Conservation (phyloP, 2,888 invertebrate species). For the Lamellibrachia columna region DNA sequence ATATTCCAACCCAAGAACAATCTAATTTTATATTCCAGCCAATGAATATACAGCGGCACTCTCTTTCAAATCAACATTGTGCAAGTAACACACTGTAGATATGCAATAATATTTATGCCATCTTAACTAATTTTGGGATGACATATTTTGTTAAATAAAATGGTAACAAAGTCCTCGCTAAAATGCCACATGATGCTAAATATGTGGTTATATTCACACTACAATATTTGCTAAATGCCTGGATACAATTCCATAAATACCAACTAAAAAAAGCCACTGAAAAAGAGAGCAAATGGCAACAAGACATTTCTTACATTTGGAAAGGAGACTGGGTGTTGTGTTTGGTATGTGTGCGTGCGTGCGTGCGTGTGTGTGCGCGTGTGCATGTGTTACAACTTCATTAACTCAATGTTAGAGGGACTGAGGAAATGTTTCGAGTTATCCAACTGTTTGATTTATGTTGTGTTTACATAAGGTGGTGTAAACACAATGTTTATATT, state of each 20-base stretch:
- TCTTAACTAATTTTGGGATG: no score
- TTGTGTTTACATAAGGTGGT: no score
- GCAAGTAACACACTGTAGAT: background rate
- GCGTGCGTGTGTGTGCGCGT: background rate
- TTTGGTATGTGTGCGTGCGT: background rate
- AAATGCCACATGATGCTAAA: background rate
- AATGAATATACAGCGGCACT: background rate
- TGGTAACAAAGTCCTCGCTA: background rate
- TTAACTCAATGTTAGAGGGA: background rate
- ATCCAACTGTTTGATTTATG: background rate
- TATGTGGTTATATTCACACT: no score
- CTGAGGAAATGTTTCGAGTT: background rate
- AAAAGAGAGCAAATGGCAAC: background rate
- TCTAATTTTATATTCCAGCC: background rate
- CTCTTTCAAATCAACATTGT: background rate
- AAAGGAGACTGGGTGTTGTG: background rate
- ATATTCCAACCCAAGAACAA: no score
- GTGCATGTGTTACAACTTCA: background rate
- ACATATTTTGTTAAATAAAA: no score
- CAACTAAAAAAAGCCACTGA: no score
- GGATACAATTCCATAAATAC: no score
- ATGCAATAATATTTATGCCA: background rate
- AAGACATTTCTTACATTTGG: background rate
- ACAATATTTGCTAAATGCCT: background rate
- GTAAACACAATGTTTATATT: background rate